phyloP scores from a whole-genome alignment of 2,113 vertebrate genomes.

The Pelmatolapia mariae region DNA sequence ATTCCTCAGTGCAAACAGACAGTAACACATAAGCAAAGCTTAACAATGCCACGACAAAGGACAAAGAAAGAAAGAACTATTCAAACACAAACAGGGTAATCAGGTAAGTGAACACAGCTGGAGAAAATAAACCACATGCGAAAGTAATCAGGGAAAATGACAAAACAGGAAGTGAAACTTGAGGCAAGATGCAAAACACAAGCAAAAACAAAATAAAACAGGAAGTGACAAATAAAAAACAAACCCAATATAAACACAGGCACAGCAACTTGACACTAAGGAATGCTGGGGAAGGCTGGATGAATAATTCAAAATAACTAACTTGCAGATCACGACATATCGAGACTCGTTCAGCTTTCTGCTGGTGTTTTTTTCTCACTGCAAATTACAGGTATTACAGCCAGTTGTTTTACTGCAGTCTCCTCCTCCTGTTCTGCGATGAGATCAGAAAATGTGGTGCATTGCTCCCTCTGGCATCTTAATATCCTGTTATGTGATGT shows the following conservation, averaged over 20 bases:
- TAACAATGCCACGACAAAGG: neutral
- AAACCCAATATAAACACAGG: neutral
- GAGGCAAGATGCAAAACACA: neutral
- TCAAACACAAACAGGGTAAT: neutral
- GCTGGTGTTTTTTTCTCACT: neutral
- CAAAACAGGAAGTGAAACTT: neutral
- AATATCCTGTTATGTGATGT: neutral
- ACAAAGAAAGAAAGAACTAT: neutral
- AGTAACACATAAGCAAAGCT: neutral
- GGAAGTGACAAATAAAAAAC: neutral
- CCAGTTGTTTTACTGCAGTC: neutral
- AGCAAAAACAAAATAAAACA: neutral
- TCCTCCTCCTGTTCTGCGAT: neutral
- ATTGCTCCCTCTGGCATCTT: neutral
- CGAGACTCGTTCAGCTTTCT: neutral
- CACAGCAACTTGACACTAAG: neutral
- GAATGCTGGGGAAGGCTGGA: neutral
- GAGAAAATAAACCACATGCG: neutral
- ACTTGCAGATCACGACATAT: neutral
- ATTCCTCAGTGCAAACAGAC: neutral
- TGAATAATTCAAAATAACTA: neutral
- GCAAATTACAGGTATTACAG: neutral
- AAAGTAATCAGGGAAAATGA: neutral
- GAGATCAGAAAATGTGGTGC: neutral
- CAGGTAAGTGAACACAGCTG: neutral